Base-by-base conservation (phyloP, 2,888 invertebrate species). In the Antitype chi region DNA sequence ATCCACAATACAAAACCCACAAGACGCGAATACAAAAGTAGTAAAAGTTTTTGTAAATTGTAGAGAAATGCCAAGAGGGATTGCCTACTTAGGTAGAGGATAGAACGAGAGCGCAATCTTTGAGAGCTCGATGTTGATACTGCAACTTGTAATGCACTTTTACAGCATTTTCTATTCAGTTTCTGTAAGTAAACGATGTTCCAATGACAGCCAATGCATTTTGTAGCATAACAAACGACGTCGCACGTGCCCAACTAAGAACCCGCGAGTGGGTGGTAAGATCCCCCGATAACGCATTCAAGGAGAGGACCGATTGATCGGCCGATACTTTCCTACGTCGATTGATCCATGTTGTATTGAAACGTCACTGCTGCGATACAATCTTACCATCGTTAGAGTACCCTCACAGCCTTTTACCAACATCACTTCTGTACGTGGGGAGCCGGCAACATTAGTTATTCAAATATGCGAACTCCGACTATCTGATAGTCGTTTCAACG, bases 301-400 rank as follows among this genome's bases (percentile, higher is more conserved):
- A 85, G 86, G 85, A 85, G 81, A 85, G 82, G 79, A 83, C 84
- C 88, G 91, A 91, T 92, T 91, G 93, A 94, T 92, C 88, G 89
- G 85, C 88, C 85, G 93, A 93, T 94, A 92, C 90, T 90, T 90
- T 87, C 88, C 87, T 90, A 89, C 88, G 90, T 90, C 92, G 92
- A 94, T 92, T 93, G 95, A 94, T 94, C 92, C 93, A 92, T 90
- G 93, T 93, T 92, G 95, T 96, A 96, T 96, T 96, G 96, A 96
- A 96, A 95, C 94, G 96, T 96, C 96, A 95, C 91, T 90, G 89
- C 81, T 83, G 84, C 83, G 96, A 96, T 96, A 95, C 86, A 89
- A 96, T 96, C 96, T 91, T 87, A 89, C 89, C 93, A 94, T 96
- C 95, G 95, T 96, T 96, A 96, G 92, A 89, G 84, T 85, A 90